Conservation (phyloP, 2,113 vertebrate genomes). For the Uria aalge region DNA sequence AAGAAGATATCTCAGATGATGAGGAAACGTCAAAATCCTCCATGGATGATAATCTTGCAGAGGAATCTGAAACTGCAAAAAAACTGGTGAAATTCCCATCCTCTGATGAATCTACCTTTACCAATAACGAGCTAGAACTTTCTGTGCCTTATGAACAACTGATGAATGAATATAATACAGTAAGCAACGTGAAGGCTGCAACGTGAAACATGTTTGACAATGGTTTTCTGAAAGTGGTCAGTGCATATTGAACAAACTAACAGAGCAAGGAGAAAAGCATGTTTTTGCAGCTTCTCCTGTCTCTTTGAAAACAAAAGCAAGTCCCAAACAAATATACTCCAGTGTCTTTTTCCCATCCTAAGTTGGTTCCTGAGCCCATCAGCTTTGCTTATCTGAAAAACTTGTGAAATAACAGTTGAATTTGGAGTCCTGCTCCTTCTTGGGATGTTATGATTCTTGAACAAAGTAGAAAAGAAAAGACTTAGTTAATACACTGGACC, state of each 20-base stretch:
- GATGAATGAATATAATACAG: conserved; percentile 88
- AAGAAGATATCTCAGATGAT: conserved; percentile 71
- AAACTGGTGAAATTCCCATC: conserved; percentile 79
- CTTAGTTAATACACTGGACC: conserved; percentile 62
- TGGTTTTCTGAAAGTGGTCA: conserved; percentile 10
- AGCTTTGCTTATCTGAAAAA: conserved; percentile 22
- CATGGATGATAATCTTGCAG: conserved; percentile 84
- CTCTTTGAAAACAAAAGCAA: conserved; percentile 25
- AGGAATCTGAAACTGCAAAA: conserved; percentile 72
- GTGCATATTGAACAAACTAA: neutral
- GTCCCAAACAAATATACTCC: conserved; percentile 11
- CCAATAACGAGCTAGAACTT: conserved; percentile 81
- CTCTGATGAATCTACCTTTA: conserved; percentile 86
- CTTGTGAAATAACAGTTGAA: conserved; percentile 54
- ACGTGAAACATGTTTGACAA: conserved; percentile 58
- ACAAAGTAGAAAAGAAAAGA: conserved; percentile 17
- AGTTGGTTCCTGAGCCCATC: conserved; percentile 5
- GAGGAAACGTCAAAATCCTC: conserved; percentile 88
- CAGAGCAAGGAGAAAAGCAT: neutral
- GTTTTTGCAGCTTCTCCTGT: neutral
- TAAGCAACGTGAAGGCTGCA: conserved; percentile 78
- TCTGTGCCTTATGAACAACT: conserved; percentile 90
- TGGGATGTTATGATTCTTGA: conserved; percentile 1
- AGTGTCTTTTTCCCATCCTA: neutral
- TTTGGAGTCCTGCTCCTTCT: neutral